phyloP scores from a whole-genome alignment of 2,888 invertebrate genomes.

The Aethes cnicana region DNA sequence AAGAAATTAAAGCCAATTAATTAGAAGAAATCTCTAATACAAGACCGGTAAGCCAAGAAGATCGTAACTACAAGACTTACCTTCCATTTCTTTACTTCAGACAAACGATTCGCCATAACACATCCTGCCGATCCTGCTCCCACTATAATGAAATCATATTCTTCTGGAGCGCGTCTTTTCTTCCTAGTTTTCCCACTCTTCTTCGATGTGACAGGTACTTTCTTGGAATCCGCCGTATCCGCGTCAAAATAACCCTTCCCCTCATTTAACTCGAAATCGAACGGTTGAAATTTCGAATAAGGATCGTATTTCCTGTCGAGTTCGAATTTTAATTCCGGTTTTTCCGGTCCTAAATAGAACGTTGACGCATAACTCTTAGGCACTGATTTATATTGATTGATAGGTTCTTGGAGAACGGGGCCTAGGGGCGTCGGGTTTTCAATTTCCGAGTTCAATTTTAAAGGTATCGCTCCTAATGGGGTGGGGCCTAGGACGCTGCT shows the following conservation, averaged over 20 bases:
- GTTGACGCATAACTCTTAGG: slow-evolving; percentile 43
- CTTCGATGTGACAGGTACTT: slow-evolving; percentile 37
- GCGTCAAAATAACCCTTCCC: slow-evolving; percentile 45
- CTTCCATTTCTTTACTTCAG: slow-evolving; percentile 84
- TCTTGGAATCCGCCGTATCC: slow-evolving; percentile 49
- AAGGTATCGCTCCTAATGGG: slow-evolving; percentile 35
- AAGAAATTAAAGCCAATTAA: too few species aligned
- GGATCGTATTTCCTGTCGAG: slow-evolving; percentile 37
- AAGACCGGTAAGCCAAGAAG: too few species aligned
- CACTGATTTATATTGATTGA: slow-evolving; percentile 37
- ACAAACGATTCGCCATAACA: slow-evolving; percentile 84
- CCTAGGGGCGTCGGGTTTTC: slow-evolving; percentile 33
- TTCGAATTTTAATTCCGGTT: slow-evolving; percentile 40
- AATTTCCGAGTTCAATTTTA: slow-evolving; percentile 31
- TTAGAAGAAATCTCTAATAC: too few species aligned
- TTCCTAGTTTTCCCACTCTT: slow-evolving; percentile 43
- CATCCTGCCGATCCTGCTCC: slow-evolving; percentile 87
- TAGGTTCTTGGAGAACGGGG: slow-evolving; percentile 38
- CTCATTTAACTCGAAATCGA: slow-evolving; percentile 42
- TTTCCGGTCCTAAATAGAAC: slow-evolving; percentile 39
- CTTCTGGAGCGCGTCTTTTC: slow-evolving; percentile 54
- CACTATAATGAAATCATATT: slow-evolving; percentile 84
- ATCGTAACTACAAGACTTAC: too few species aligned
- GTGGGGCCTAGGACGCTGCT: slow-evolving; percentile 25
- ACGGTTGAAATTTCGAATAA: slow-evolving; percentile 35